phyloP scores from a whole-genome alignment of 2,797 vertebrate species.

The Rhincodon typus region DNA sequence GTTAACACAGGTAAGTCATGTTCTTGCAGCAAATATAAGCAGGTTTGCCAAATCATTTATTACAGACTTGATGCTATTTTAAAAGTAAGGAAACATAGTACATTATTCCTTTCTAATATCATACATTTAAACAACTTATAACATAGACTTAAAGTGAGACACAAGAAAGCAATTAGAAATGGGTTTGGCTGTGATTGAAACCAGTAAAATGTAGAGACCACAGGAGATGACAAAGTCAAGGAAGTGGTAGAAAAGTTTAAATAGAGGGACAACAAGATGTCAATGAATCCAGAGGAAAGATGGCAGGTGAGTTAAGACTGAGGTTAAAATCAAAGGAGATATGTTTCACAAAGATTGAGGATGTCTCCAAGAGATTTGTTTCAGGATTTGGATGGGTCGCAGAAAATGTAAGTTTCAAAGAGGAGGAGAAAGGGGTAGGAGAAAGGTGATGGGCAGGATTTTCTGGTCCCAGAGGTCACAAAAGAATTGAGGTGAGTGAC shows the following conservation, averaged over 20 bases:
- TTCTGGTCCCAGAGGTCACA: no score
- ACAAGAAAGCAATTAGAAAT: background rate
- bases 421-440: background rate
- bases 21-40: background rate
- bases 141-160: background rate
- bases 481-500: no score
- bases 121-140: background rate
- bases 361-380: no score
- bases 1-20: background rate
- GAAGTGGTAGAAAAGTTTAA: background rate
- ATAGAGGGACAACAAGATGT: background rate
- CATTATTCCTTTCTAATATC: background rate
- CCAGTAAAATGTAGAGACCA: background rate
- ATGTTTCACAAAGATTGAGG: background rate
- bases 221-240: background rate
- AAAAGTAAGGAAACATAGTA: background rate
- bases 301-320: background rate
- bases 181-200: background rate
- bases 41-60: background rate
- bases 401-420: background rate
- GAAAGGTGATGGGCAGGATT: background rate
- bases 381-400: no score
- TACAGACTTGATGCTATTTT: background rate
- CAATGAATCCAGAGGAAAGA: background rate
- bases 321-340: background rate